Percentiles rank a stretch among this genome's conserved stretches.
phyloP scores from a whole-genome alignment of 2,888 invertebrate species.

The Chalcis sispes region DNA sequence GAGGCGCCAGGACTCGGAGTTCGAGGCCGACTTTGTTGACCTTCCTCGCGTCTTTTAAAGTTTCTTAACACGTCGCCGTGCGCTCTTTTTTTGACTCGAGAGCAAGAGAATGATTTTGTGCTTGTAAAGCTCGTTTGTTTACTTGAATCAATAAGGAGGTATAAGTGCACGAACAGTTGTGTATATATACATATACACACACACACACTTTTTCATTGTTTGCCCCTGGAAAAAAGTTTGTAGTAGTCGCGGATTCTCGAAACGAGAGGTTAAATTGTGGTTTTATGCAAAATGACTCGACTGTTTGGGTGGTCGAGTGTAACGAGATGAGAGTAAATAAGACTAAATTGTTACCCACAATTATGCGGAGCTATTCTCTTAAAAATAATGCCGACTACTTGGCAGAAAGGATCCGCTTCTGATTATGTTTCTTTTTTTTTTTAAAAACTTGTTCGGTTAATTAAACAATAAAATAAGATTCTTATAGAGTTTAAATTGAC shows the following conservation, averaged over 20 bases:
- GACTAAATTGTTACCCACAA: constrained; percentile 30
- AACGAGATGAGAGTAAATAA: constrained; percentile 49
- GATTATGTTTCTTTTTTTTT: neutral
- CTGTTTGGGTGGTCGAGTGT: constrained; percentile 42
- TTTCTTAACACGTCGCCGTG: neutral
- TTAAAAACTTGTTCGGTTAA: neutral
- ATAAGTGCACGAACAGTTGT: neutral
- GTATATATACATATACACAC: neutral
- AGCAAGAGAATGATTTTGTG: neutral
- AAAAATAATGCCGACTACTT: constrained; percentile 1
- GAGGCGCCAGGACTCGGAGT: constrained; percentile 10
- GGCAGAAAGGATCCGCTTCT: neutral
- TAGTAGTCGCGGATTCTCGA: too few species aligned
- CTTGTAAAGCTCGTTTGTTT: neutral
- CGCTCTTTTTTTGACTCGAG: neutral
- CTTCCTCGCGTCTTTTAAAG: constrained; percentile 39
- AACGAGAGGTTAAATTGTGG: constrained; percentile 27
- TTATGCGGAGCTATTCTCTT: neutral
- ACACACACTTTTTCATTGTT: neutral
- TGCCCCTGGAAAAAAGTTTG: neutral
- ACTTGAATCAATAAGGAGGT: constrained; percentile 3
- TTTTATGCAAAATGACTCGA: constrained; percentile 47
- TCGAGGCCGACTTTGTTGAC: too few species aligned
- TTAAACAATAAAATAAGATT: constrained; percentile 17
- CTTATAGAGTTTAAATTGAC: constrained; percentile 25